Evolutionary conservation across 1,140 invertebrate species (phyloP).

Genomic region (Anthonomus grandis): DNA sequence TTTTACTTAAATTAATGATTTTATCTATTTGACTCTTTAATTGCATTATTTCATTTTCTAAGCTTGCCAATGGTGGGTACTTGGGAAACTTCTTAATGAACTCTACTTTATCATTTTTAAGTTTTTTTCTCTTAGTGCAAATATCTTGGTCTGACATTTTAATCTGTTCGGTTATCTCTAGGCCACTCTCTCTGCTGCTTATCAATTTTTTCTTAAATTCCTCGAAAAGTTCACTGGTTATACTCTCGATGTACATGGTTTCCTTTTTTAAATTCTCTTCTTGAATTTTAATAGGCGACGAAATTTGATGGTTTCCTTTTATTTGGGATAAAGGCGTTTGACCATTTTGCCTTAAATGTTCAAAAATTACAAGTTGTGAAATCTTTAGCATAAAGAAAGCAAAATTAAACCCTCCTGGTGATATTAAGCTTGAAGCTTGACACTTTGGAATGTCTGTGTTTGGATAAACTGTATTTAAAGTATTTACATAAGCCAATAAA

Average conservation of each 20-base stretch:
- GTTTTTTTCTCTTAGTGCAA: neutral
- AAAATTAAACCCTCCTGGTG: conserved; percentile 40
- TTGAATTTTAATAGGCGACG: conserved; percentile 9
- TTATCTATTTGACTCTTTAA: conserved; percentile 18
- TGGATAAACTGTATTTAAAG: conserved; percentile 35
- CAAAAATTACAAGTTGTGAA: conserved; percentile 34
- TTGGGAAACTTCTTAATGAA: conserved; percentile 16
- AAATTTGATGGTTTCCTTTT: conserved; percentile 20
- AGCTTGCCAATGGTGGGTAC: conserved; percentile 3
- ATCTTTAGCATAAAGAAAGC: conserved; percentile 39
- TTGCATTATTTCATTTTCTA: conserved; percentile 15
- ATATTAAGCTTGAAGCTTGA: conserved; percentile 39
- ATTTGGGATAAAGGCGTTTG: neutral
- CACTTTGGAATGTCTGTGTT: conserved; percentile 34
- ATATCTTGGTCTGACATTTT: conserved; percentile 14
- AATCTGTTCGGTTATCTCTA: conserved; percentile 10
- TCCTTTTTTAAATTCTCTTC: conserved; percentile 22
- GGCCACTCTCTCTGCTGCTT: conserved; percentile 11
- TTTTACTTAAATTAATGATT: conserved; percentile 11
- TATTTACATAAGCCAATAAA: conserved; percentile 35
- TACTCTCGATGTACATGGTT: conserved; percentile 15
- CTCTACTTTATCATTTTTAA: neutral
- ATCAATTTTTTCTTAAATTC: conserved; percentile 19
- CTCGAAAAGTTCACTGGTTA: conserved; percentile 6
- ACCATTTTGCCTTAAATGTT: conserved; percentile 24